Conservation (phyloP, 2,888 invertebrate genomes). For the Marronus borbonicus region DNA sequence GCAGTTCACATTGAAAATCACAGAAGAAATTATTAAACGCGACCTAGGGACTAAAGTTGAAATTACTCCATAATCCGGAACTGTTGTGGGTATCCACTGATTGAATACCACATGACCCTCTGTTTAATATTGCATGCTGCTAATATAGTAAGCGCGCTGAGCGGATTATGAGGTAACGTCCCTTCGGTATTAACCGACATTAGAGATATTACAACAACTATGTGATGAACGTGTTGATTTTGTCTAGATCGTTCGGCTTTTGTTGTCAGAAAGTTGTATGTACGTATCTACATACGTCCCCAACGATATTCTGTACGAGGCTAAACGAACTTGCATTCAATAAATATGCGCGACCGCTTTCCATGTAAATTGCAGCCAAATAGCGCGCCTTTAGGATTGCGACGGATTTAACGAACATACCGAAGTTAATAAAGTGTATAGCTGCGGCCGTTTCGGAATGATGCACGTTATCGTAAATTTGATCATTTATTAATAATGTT, state of each 20-base stretch:
- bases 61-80: constrained; percentile 54
- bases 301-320: constrained; percentile 27
- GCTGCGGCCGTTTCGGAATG: not conserved
- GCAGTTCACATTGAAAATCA: constrained; percentile 35
- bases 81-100: constrained; percentile 57
- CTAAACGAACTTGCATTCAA: constrained; percentile 41
- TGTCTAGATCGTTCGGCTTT: constrained; percentile 44
- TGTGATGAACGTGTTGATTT: constrained; percentile 58
- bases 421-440: constrained; percentile 33
- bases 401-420: constrained; percentile 36
- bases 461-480: not conserved
- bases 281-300: not conserved
- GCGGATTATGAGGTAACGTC: constrained; percentile 61
- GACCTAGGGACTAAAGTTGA: constrained; percentile 43
- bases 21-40: constrained; percentile 49
- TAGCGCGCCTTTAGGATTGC: constrained; percentile 40
- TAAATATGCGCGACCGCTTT: constrained; percentile 36
- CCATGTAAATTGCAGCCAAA: constrained; percentile 39
- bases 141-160: constrained; percentile 61
- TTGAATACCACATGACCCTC: constrained; percentile 62
- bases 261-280: constrained; percentile 32
- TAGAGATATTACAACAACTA: constrained; percentile 61
- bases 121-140: constrained; percentile 65
- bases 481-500: constrained; percentile 22
- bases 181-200: constrained; percentile 64